Evolutionary conservation across 2,797 vertebrate genomes (phyloP).

Genomic region (Sebastes steindachneri): DNA sequence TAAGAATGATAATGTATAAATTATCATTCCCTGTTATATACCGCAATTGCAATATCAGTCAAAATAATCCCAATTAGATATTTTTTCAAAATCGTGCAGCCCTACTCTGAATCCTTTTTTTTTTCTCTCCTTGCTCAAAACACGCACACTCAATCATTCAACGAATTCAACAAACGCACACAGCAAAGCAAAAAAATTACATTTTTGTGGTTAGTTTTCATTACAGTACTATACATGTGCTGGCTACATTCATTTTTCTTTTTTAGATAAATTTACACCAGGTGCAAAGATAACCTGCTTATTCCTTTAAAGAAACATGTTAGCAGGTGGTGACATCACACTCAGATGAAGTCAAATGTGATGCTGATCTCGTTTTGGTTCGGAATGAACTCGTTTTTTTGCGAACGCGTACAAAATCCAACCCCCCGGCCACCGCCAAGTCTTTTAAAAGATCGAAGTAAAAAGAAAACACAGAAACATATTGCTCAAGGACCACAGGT

Average conservation of each 20-base stretch:
- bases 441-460: conserved; percentile 1
- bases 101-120: neutral
- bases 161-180: conserved; percentile 31
- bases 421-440: neutral
- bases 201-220: conserved; percentile 17
- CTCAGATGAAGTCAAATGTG: neutral
- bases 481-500: conserved; percentile 31
- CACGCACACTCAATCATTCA: conserved; percentile 23
- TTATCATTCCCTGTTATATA: too few relatives aligned
- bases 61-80: too few relatives aligned
- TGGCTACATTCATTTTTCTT: conserved; percentile 27
- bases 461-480: conserved; percentile 36
- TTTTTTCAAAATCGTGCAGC: too few relatives aligned
- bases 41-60: too few relatives aligned
- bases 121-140: neutral
- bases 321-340: conserved; percentile 15
- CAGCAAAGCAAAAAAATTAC: conserved; percentile 36
- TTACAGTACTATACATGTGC: conserved; percentile 52
- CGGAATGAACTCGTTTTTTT: neutral
- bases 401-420: neutral
- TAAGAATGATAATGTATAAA: too few relatives aligned
- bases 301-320: neutral
- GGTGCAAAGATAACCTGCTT: conserved; percentile 39
- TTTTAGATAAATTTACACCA: conserved; percentile 21
- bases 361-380: neutral